Evolutionary conservation across 2,113 vertebrate genomes (phyloP).

Genomic region (Nesoenas mayeri): DNA sequence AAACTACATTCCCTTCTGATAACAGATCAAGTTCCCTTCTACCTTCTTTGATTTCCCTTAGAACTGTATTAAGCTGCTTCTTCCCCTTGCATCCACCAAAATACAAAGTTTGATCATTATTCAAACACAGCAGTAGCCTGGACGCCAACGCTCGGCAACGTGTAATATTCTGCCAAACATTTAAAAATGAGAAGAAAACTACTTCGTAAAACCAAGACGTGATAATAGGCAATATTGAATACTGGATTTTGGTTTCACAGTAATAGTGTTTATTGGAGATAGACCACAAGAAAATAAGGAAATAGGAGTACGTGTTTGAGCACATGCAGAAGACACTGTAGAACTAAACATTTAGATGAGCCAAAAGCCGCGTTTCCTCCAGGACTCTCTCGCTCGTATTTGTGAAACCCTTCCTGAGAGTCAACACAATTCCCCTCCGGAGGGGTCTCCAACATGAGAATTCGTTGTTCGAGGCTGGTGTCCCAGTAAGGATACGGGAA

Average conservation of each 20-base stretch:
- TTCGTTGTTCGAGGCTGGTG: conserved; percentile 29
- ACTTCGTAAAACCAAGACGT: neutral
- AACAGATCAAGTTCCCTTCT: neutral
- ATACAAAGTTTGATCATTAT: neutral
- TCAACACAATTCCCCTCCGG: conserved; percentile 61
- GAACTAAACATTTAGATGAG: neutral
- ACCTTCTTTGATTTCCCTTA: neutral
- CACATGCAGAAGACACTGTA: neutral
- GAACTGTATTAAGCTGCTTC: neutral
- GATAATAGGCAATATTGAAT: neutral
- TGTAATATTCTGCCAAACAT: neutral
- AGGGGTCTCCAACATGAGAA: conserved; percentile 53
- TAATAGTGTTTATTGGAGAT: neutral
- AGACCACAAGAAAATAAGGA: conserved; percentile 25
- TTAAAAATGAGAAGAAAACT: neutral
- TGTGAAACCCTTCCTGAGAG: conserved; percentile 32
- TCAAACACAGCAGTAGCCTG: neutral
- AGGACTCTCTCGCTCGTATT: conserved; percentile 4
- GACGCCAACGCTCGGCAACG: neutral
- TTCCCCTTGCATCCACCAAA: neutral
- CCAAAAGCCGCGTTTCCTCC: conserved; percentile 48
- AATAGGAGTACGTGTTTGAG: conserved; percentile 28
- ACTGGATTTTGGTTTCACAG: neutral
- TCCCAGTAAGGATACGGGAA: conserved; percentile 67
- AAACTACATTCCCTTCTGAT: neutral